Conservation (phyloP, 2,888 invertebrate genomes). For the Mesochorus sp. region DNA sequence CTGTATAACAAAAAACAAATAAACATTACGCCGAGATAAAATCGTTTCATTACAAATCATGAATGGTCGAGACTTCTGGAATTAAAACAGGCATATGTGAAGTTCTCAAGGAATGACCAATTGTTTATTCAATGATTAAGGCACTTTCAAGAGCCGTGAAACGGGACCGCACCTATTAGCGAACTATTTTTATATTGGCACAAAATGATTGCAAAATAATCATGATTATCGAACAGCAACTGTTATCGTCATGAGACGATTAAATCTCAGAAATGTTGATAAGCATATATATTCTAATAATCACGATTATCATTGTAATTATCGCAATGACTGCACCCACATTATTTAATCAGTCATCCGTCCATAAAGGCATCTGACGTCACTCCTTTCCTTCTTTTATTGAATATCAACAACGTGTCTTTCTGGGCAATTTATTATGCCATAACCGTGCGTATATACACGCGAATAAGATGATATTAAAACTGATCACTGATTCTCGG, state of each 20-base stretch:
- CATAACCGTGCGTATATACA: not conserved
- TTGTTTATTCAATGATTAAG: not conserved
- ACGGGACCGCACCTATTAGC: slow-evolving; percentile 13
- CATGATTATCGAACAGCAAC: not conserved
- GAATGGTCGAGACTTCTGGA: not conserved
- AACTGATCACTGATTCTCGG: slow-evolving; percentile 8
- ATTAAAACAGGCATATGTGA: slow-evolving; percentile 11
- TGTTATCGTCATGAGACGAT: not conserved
- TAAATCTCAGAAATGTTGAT: not conserved
- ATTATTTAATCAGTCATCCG: slow-evolving; percentile 24
- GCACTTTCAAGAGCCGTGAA: slow-evolving; percentile 8
- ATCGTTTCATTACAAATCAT: not conserved
- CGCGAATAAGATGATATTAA: not conserved
- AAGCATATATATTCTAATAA: not conserved
- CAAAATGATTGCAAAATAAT: not conserved
- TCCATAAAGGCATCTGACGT: not conserved
- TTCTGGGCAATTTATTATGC: slow-evolving; percentile 10
- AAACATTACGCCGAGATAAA: not conserved
- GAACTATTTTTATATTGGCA: slow-evolving; percentile 1
- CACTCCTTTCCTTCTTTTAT: not conserved
- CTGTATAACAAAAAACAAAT: not conserved
- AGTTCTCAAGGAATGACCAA: slow-evolving; percentile 7
- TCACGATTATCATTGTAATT: not conserved
- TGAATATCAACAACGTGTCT: not conserved
- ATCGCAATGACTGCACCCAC: not conserved